Base-by-base conservation (phyloP, 2,797 vertebrate species). In the Gadopsis marmoratus region DNA sequence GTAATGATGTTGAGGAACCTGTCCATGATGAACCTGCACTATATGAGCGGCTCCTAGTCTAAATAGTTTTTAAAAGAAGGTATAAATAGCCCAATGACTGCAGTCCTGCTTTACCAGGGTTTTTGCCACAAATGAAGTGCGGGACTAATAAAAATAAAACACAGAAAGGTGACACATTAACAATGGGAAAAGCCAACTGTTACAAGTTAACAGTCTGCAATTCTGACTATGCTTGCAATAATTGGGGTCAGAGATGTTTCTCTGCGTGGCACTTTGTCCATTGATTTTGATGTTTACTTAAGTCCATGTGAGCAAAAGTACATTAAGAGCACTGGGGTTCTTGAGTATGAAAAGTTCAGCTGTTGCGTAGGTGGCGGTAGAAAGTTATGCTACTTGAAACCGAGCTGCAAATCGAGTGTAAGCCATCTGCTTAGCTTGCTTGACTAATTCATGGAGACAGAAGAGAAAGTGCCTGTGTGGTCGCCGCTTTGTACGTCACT, bases 401-500 rank as follows among this genome's bases (percentile, higher is more conserved):
- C 3, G 67, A 83, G 80, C 71, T 71, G 65, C 23, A 79, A 69
- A 76, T 29, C 50, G 56, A 87, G 71, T 23, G 47, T 4, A 47
- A 66, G 63, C 82, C 90, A 87, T 87, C 88, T 84, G 81, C 69
- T 86, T 71, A 48, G 78, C 78, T 50, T 3, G 26, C 67, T 19
- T 33, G 54, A 82, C 62, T 62, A 29, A 62, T 80, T 86, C 74
- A 19, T 65, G 0, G 2, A 83, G 76, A 61, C 29, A 11, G 64
- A 74, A 65, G 56, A 51, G 39, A 56, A 64, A 71, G 68, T 74
- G 71, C 82, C 85, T 87, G 76, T 66, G 55, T 11, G 50, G 79
- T 72, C 65, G 73, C 79, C 35, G 71, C 81, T 86, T 87, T 82
- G 81, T 62, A 74, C 61, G 65, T 86, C 73, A 71, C 88, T 82